Base-by-base conservation (phyloP, 2,797 vertebrate genomes). In the Aldrovandia affinis region DNA sequence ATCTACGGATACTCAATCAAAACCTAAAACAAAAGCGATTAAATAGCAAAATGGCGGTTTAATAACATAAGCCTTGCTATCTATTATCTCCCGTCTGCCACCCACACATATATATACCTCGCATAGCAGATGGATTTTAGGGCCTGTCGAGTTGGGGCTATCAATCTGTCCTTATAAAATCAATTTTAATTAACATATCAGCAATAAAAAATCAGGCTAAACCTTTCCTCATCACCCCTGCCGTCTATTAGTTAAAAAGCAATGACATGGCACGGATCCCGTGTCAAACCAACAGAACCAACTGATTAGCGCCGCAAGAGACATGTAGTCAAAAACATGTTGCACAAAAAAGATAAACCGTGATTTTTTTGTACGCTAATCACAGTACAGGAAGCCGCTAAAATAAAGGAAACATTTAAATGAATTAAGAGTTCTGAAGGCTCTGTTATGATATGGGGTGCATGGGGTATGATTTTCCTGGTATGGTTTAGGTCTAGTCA, bases 141-240 rank as follows among this genome's bases (percentile, higher is more conserved):
- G 92, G 90, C 92, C 91, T 92, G 90, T 89, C 89, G 88, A 92
- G 92, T 91, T 91, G 86, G 89, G 91, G 90, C 91, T 92, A 91
- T 85, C 89, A 87, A 89, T 91, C 88, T 91, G 88, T 86, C 85
- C 61, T 86, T 92, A 91, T 83, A 89, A 92, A 94, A 95, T 93
- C 93, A 91, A 91, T 90, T 93, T 94, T 94, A 94, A 95, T 95
- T 94, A 95, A 94, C 92, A 94, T 94, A 94, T 95, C 92, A 92
- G 90, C 90, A 92, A 90, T 92, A 86, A 90, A 92, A 95, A 92
- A 84, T 79, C 78, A 91, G 90, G 93, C 92, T 93, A 93, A 94
- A 93, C 83, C 93, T 87, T 82, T 82, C 85, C 89, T 89, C 87
- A 92, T 92, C 91, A 91, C 91, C 89, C 88, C 91, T 28, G n/a